phyloP scores from a whole-genome alignment of 1,140 invertebrate species.

The Araneus ventricosus region DNA sequence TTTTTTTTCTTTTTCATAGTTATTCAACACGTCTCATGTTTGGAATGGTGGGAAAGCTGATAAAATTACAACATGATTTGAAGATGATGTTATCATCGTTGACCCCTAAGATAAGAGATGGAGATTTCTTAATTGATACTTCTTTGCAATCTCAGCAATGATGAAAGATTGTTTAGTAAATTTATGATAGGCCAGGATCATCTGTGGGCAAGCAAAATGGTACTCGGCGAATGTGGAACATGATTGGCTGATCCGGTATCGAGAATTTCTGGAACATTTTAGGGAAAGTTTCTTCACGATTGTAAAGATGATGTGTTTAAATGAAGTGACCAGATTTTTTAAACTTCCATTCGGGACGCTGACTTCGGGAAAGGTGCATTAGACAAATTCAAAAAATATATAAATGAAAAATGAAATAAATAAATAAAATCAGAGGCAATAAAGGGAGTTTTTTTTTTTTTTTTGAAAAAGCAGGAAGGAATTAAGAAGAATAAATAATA shows the following conservation, averaged over 20 bases:
- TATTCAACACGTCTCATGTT: too few species aligned
- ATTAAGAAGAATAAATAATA: too few species aligned
- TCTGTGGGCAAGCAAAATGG: not conserved
- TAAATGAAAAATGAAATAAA: too few species aligned
- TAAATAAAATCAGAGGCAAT: too few species aligned
- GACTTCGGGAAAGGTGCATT: too few species aligned
- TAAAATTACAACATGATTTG: not conserved
- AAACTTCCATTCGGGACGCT: too few species aligned
- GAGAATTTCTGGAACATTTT: not conserved
- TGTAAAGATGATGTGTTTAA: not conserved
- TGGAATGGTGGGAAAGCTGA: not conserved
- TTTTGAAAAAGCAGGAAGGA: too few species aligned
- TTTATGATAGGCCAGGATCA: not conserved
- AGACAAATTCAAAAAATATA: too few species aligned
- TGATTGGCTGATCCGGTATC: not conserved
- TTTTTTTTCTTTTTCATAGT: too few species aligned
- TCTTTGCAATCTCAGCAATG: not conserved
- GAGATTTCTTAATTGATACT: slow-evolving; percentile 31
- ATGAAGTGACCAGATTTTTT: not conserved
- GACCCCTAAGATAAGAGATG: not conserved
- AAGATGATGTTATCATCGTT: not conserved
- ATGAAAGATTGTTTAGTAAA: slow-evolving; percentile 18
- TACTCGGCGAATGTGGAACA: not conserved
- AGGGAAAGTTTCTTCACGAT: too few species aligned
- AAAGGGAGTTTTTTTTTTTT: too few species aligned